phyloP scores from a whole-genome alignment of 2,113 vertebrate species.

The Aramus guarauna region DNA sequence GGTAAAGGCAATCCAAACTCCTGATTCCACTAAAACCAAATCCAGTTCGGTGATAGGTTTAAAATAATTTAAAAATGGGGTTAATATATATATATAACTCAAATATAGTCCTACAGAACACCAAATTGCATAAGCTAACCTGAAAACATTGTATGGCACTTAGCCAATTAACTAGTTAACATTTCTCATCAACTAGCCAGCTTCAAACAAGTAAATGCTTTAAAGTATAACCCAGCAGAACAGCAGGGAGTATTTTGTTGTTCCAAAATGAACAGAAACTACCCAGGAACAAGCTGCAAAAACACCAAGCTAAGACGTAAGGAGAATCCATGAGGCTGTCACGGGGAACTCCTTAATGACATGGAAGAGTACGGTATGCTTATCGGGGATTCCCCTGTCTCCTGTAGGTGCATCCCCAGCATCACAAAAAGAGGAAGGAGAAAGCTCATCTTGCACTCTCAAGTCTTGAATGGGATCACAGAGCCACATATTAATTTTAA shows the following conservation, averaged over 20 bases:
- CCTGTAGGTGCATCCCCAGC: constrained; percentile 60
- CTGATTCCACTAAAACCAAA: background rate
- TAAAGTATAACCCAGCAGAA: background rate
- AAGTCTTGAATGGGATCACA: background rate
- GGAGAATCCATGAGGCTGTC: constrained; percentile 43
- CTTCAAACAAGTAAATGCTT: background rate
- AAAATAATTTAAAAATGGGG: background rate
- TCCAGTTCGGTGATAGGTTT: background rate
- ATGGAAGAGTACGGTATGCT: constrained; percentile 47
- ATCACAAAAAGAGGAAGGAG: background rate
- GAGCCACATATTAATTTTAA: accelerated
- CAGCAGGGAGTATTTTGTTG: background rate
- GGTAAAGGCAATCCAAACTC: constrained; percentile 15
- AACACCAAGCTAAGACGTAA: background rate
- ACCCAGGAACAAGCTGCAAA: constrained; percentile 25
- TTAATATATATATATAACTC: background rate
- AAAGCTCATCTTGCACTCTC: background rate
- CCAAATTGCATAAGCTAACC: background rate
- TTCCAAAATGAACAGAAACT: background rate
- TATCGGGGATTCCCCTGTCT: constrained; percentile 73
- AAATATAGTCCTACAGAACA: background rate
- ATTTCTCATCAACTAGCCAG: background rate
- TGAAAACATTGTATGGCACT: background rate
- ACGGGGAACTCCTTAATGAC: constrained; percentile 69
- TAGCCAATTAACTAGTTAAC: background rate